Evolutionary conservation across 2,113 vertebrate species (phyloP).

Genomic region (Sylvia atricapilla): DNA sequence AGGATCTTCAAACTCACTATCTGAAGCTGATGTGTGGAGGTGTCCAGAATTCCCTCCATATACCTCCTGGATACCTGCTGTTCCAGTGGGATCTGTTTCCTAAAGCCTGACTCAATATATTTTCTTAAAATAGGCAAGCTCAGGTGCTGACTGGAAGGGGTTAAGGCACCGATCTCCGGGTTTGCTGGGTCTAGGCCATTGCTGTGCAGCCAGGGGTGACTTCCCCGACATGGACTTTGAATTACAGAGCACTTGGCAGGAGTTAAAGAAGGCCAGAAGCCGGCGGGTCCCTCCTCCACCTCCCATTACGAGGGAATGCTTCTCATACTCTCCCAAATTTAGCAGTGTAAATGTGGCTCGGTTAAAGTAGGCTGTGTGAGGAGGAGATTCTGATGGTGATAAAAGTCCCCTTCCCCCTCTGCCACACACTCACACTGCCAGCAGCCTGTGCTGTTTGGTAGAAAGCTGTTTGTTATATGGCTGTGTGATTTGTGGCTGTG

Average conservation of each 20-base stretch:
- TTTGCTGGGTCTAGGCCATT: neutral
- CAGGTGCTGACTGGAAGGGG: neutral
- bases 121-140: neutral
- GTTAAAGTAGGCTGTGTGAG: neutral
- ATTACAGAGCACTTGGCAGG: neutral
- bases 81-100: neutral
- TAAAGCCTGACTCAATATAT: neutral
- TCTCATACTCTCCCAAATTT: slow-evolving; percentile 54
- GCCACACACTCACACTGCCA: neutral
- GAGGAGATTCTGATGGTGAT: neutral
- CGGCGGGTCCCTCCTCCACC: neutral
- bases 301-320: neutral
- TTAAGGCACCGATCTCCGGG: neutral
- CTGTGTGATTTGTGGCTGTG: neutral
- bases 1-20: neutral
- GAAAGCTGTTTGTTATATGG: neutral
- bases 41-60: neutral
- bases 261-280: slow-evolving; percentile 25
- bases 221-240: neutral
- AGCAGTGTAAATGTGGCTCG: neutral
- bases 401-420: neutral
- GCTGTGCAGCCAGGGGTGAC: neutral
- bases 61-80: neutral
- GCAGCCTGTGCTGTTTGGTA: neutral
- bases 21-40: neutral